Conservation (phyloP, 2,888 invertebrate species). For the Acanthosepion lycidas region DNA sequence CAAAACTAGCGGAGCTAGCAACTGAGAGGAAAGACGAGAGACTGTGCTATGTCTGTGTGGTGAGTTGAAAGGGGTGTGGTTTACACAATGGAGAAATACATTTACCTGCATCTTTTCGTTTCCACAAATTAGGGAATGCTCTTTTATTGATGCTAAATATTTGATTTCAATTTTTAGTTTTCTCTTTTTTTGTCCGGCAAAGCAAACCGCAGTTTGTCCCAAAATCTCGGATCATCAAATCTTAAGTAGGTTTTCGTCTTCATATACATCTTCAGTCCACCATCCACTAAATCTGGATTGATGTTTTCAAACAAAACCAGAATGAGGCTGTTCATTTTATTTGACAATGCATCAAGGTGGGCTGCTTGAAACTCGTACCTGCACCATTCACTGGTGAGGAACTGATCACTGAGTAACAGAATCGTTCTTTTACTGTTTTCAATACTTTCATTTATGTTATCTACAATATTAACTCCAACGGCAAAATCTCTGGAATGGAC, state of each 20-base stretch:
- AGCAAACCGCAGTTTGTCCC: slow-evolving; percentile 92
- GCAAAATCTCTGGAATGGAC: slow-evolving; percentile 65
- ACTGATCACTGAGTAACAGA: slow-evolving; percentile 85
- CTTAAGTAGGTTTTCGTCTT: slow-evolving; percentile 88
- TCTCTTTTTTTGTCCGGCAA: slow-evolving; percentile 77
- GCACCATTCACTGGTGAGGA: no score
- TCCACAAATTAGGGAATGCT: no score
- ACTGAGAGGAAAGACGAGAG: no score
- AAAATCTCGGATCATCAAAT: slow-evolving; percentile 93
- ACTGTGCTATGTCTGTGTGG: no score
- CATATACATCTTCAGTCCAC: slow-evolving; percentile 88
- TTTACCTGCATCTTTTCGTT: no score
- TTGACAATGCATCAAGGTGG: no score
- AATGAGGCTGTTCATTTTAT: slow-evolving; percentile 47
- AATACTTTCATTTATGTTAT: slow-evolving; percentile 90
- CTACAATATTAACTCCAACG: slow-evolving; percentile 79
- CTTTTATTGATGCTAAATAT: no score
- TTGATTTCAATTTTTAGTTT: background rate
- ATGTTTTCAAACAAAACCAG: slow-evolving; percentile 80
- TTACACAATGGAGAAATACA: no score
- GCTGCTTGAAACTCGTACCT: slow-evolving; percentile 80
- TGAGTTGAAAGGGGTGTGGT: no score
- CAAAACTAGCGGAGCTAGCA: no score
- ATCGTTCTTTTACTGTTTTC: slow-evolving; percentile 89
- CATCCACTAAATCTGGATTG: slow-evolving; percentile 86